Conservation (phyloP, 1,140 invertebrate genomes). For the Drosophila athabasca region DNA sequence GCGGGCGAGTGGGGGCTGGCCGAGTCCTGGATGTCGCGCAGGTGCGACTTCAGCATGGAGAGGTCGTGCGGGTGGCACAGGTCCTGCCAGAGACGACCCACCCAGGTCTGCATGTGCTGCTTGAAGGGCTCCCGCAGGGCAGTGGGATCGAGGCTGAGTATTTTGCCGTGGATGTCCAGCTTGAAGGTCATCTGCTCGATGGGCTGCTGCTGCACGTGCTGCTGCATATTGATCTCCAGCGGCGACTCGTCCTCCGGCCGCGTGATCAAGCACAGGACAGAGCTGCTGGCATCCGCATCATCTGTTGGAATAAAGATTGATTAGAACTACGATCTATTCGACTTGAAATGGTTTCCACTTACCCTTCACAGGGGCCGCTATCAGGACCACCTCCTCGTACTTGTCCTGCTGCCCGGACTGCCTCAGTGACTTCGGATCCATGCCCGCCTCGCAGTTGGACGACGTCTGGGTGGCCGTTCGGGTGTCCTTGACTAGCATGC, state of each 20-base stretch:
- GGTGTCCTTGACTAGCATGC: constrained; percentile 93
- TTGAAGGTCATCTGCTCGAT: constrained; percentile 96
- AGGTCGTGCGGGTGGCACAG: constrained; percentile 91
- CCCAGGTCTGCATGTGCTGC: constrained; percentile 89
- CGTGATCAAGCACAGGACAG: constrained; percentile 90
- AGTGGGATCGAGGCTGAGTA: constrained; percentile 90
- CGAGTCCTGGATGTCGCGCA: constrained; percentile 88
- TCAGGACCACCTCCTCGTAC: constrained; percentile 84
- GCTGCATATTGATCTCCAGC: constrained; percentile 86
- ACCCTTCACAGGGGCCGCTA: constrained; percentile 85
- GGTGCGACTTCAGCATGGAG: constrained; percentile 88
- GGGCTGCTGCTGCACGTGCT: constrained; percentile 84
- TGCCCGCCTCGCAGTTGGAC: constrained; percentile 85
- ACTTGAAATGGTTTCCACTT: background rate
- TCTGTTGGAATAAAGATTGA: constrained; percentile 84
- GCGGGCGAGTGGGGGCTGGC: constrained; percentile 84
- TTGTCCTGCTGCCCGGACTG: constrained; percentile 70
- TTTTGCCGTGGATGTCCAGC: constrained; percentile 93
- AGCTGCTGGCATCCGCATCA: constrained; percentile 86
- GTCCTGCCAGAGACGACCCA: constrained; percentile 86
- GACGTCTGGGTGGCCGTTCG: constrained; percentile 77
- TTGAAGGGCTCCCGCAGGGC: constrained; percentile 87
- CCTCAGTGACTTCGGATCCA: constrained; percentile 91
- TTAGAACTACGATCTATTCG: background rate
- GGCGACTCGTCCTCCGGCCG: constrained; percentile 91